Evolutionary conservation across 2,888 invertebrate species (phyloP).

Genomic region (Cyaniris semiargus): DNA sequence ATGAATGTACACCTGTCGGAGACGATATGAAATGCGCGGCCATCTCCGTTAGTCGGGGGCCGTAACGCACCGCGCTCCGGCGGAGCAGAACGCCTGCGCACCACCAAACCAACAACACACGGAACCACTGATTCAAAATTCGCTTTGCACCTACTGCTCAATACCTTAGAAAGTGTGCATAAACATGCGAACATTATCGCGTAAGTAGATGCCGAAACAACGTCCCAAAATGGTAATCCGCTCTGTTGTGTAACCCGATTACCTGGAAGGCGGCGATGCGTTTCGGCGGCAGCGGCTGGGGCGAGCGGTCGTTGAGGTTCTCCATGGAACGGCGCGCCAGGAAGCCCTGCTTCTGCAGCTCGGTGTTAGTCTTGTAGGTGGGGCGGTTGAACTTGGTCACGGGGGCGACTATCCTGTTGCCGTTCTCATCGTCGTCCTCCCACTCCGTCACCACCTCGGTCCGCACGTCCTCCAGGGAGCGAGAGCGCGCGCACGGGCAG

Average conservation of each 20-base stretch:
- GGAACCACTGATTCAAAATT: constrained; percentile 55
- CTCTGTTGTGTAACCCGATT: constrained; percentile 48
- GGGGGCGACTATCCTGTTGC: constrained; percentile 78
- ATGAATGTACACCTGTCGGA: constrained; percentile 22
- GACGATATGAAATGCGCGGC: constrained; percentile 44
- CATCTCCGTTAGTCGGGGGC: constrained; percentile 59
- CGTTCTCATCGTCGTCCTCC: constrained; percentile 84
- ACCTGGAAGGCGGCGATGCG: constrained; percentile 80
- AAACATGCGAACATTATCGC: constrained; percentile 44
- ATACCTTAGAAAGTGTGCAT: constrained; percentile 65
- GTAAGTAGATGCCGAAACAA: not conserved
- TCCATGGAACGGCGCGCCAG: constrained; percentile 86
- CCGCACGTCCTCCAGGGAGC: constrained; percentile 87
- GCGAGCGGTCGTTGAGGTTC: constrained; percentile 81
- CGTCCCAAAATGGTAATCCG: constrained; percentile 12
- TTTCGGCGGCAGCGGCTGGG: constrained; percentile 75
- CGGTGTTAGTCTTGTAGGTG: constrained; percentile 59
- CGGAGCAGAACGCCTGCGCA: constrained; percentile 72
- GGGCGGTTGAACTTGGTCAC: constrained; percentile 73
- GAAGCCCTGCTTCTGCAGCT: constrained; percentile 72
- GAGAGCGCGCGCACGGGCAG: constrained; percentile 84
- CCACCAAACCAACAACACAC: constrained; percentile 52
- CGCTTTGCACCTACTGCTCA: constrained; percentile 60
- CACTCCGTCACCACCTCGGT: constrained; percentile 83
- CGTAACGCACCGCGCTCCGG: constrained; percentile 69